Evolutionary conservation across 2,888 invertebrate species (phyloP).

Genomic region (Druceiella hillmani): DNA sequence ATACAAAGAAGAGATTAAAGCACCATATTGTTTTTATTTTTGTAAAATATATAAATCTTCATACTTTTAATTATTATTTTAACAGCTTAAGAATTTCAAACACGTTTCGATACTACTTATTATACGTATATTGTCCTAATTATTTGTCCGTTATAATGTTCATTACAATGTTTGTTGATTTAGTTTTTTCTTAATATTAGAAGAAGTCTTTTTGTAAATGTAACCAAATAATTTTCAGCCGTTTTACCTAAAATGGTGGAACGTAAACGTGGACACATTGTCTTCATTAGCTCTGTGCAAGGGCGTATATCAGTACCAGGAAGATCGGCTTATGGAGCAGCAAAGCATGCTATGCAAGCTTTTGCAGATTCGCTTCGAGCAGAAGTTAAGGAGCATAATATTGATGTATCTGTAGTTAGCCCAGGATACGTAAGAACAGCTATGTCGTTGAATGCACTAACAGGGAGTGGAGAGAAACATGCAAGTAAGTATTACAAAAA

Average conservation of each 20-base stretch:
- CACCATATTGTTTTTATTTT: too few species aligned
- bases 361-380: constrained; percentile 87
- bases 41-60: too few species aligned
- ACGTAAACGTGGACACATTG: constrained; percentile 70
- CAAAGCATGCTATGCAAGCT: constrained; percentile 93
- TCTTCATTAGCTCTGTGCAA: constrained; percentile 89
- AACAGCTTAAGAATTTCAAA: too few species aligned
- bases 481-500: constrained; percentile 60
- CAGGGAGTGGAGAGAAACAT: constrained; percentile 70
- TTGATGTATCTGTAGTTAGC: constrained; percentile 83
- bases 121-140: too few species aligned
- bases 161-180: too few species aligned
- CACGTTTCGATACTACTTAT: too few species aligned
- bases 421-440: constrained; percentile 88
- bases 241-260: constrained; percentile 78
- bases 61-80: too few species aligned
- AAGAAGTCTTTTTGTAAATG: too few species aligned
- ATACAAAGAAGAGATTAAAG: too few species aligned
- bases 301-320: constrained; percentile 87
- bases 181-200: too few species aligned
- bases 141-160: too few species aligned
- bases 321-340: constrained; percentile 83
- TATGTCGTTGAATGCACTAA: constrained; percentile 88
- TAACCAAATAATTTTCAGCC: too few species aligned
- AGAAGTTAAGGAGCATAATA: constrained; percentile 71